A percentile compares a stretch with the other conserved stretches of the same genome.
Conservation (phyloP, 30 jellyfish, hydroid and myxozoan genomes). For the Turritopsis dohrnii region DNA sequence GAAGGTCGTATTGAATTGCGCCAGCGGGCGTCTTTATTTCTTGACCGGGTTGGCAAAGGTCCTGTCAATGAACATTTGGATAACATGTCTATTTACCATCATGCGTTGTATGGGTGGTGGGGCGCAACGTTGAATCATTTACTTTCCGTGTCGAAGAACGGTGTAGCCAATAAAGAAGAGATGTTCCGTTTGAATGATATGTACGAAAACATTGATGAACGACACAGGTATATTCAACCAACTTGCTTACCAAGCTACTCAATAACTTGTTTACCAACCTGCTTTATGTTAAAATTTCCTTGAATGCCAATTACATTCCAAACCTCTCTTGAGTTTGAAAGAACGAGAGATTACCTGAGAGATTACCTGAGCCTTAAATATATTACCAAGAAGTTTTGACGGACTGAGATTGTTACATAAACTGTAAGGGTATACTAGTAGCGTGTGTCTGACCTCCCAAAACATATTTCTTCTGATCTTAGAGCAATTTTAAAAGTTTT, state of each 20-base stretch:
- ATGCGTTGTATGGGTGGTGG: conserved; percentile 36
- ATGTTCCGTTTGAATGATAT: not conserved
- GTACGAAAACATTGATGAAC: conserved; percentile 1
- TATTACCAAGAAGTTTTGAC: too few relatives aligned
- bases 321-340: too few relatives aligned
- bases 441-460: too few relatives aligned
- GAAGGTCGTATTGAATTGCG: conserved; percentile 38
- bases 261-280: not conserved
- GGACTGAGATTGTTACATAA: too few relatives aligned
- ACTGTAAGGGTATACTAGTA: too few relatives aligned
- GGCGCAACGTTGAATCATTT: conserved; percentile 16
- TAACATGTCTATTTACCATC: conserved; percentile 13
- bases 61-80: conserved; percentile 34
- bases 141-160: not conserved
- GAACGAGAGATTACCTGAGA: too few relatives aligned
- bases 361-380: too few relatives aligned
- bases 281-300: not conserved
- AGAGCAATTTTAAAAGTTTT: too few relatives aligned
- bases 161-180: not conserved
- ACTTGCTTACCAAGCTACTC: not conserved
- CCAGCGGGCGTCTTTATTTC: conserved; percentile 27
- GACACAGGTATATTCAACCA: not conserved
- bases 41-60: conserved; percentile 27
- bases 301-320: not conserved
- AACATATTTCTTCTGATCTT: too few relatives aligned